Evolutionary conservation across 2,888 invertebrate species (phyloP).

Genomic region (Melangyna quadrimaculata): DNA sequence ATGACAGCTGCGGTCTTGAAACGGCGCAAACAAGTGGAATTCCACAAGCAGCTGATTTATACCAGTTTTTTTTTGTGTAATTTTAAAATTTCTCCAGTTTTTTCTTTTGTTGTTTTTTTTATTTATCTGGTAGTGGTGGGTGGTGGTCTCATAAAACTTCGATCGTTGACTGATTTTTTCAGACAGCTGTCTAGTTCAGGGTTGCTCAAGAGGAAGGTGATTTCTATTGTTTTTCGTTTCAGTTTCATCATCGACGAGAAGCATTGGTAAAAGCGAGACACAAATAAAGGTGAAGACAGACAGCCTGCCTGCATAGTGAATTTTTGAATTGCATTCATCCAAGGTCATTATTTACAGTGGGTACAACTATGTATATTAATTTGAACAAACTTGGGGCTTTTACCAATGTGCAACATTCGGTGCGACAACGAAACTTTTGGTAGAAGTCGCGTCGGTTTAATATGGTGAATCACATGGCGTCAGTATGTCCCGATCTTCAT

Average conservation of each 20-base stretch:
- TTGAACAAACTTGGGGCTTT: no score
- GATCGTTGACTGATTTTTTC: not conserved
- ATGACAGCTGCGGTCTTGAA: slow-evolving; percentile 22
- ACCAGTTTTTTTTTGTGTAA: not conserved
- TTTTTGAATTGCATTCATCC: not conserved
- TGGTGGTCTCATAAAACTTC: not conserved
- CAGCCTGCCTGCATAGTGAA: not conserved
- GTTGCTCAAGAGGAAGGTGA: slow-evolving; percentile 36
- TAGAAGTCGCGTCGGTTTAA: no score
- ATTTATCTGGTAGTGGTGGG: not conserved
- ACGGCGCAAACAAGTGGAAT: not conserved
- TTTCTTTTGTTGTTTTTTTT: slow-evolving; percentile 32
- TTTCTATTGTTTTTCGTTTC: not conserved
- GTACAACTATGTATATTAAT: not conserved
- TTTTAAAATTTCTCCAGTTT: slow-evolving; percentile 5
- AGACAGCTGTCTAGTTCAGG: slow-evolving; percentile 30
- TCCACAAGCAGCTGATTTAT: slow-evolving; percentile 35
- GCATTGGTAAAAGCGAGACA: not conserved
- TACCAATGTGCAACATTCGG: no score
- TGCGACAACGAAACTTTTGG: no score
- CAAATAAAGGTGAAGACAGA: not conserved
- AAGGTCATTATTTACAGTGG: not conserved
- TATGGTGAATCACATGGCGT: no score
- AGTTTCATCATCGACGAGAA: not conserved
- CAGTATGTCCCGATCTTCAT: no score